Conservation (phyloP, 2,113 vertebrate species). For the Noturus placidus region DNA sequence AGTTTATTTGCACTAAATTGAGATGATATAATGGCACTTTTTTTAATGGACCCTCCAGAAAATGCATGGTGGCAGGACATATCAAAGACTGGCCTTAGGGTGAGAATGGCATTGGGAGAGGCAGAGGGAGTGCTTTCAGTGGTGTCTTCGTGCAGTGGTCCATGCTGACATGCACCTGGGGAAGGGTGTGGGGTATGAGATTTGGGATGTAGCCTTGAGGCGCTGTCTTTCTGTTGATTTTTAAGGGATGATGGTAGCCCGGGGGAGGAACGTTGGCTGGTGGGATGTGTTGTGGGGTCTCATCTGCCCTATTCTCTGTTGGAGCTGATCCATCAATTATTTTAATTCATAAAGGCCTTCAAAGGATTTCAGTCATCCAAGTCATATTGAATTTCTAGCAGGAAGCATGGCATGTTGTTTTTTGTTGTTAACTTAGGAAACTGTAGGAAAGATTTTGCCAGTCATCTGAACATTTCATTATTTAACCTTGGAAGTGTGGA, state of each 20-base stretch:
- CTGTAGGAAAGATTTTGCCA: background rate
- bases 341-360: background rate
- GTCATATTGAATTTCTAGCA: background rate
- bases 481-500: background rate
- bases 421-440: background rate
- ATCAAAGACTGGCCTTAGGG: conserved; percentile 71
- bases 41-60: conserved; percentile 53
- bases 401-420: background rate
- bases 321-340: conserved; percentile 5
- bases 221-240: conserved; percentile 71
- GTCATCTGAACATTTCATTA: background rate
- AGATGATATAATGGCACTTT: conserved; percentile 81
- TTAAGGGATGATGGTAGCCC: conserved; percentile 73
- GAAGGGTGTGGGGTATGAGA: conserved; percentile 67
- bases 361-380: background rate
- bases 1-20: conserved; percentile 82
- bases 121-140: conserved; percentile 64
- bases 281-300: conserved; percentile 67
- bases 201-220: conserved; percentile 72
- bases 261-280: conserved; percentile 66
- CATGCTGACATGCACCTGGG: conserved; percentile 80
- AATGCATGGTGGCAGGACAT: conserved; percentile 56
- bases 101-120: conserved; percentile 54
- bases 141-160: conserved; percentile 66
- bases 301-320: conserved; percentile 50